These are phyloP conservation scores for Chiridota heheva DNA, from an alignment of 35 echinoderm and acorn worm genomes.

Conservation along the genomic window DNA sequence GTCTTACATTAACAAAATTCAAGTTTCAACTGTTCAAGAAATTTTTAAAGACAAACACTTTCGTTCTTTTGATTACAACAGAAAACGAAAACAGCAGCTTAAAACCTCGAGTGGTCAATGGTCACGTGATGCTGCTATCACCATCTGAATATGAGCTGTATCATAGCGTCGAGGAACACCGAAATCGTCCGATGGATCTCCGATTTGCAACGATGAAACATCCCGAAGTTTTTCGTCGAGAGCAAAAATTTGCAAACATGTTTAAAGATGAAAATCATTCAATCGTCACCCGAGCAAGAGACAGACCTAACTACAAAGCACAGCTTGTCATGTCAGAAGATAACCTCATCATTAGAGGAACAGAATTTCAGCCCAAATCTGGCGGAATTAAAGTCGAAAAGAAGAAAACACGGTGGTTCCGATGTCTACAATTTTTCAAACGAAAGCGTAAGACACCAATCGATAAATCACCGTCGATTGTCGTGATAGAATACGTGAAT, in stretches of 20 bases:
- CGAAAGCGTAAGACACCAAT: not conserved
- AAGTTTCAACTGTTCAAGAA: too few relatives aligned
- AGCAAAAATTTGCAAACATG: not conserved
- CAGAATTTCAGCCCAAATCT: not conserved
- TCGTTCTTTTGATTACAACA: not conserved
- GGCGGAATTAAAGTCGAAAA: not conserved
- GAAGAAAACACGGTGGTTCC: not conserved
- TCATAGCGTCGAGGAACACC: conserved; percentile 31
- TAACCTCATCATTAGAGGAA: not conserved
- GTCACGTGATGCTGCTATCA: conserved; percentile 81
- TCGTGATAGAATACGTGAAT: conserved; percentile 24
- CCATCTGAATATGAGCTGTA: conserved; percentile 42
- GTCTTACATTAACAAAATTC: too few relatives aligned
- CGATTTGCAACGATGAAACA: conserved; percentile 24
- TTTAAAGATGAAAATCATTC: not conserved
- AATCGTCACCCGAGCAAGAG: too few relatives aligned
- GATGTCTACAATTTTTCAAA: too few relatives aligned
- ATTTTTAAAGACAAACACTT: too few relatives aligned
- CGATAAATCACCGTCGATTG: not conserved
- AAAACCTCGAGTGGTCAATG: conserved; percentile 70
- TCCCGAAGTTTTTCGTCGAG: conserved; percentile 24
- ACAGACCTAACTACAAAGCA: too few relatives aligned
- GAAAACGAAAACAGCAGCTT: conserved; percentile 24
- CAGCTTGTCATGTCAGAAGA: too few relatives aligned
- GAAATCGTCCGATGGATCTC: conserved; percentile 40